phyloP scores from a whole-genome alignment of 2,113 vertebrate genomes.

The Caracal caracal region DNA sequence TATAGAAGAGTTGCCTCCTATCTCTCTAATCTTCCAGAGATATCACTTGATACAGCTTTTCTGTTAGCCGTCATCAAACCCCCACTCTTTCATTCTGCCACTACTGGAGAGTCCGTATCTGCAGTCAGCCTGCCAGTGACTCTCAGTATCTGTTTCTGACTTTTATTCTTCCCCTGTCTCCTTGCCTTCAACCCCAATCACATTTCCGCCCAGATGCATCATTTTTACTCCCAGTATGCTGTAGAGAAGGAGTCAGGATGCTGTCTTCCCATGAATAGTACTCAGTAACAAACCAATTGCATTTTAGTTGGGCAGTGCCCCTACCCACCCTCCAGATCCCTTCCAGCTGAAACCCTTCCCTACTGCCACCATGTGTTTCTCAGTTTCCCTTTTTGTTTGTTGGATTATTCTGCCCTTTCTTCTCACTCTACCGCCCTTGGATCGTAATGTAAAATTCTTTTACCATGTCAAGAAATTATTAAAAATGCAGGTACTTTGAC shows the following conservation, averaged over 20 bases:
- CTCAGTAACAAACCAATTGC: constrained; percentile 86
- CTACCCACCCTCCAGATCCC: background rate
- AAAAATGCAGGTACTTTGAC: constrained; percentile 87
- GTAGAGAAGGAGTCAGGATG: constrained; percentile 77
- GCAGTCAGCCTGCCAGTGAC: constrained; percentile 8
- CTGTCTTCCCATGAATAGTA: constrained; percentile 84
- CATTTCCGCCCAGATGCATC: constrained; percentile 38
- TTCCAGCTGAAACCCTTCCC: constrained; percentile 52
- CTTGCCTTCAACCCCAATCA: constrained; percentile 57
- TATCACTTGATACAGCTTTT: constrained; percentile 46
- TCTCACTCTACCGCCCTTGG: constrained; percentile 65
- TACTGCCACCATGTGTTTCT: constrained; percentile 79
- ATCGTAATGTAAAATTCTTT: constrained; percentile 86
- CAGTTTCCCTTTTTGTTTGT: constrained; percentile 78
- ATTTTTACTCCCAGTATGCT: background rate
- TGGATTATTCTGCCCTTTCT: constrained; percentile 73
- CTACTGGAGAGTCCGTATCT: background rate
- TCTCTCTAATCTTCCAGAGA: constrained; percentile 47
- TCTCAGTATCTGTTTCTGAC: background rate
- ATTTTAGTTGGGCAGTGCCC: constrained; percentile 74
- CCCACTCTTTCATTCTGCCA: background rate
- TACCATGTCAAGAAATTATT: constrained; percentile 87
- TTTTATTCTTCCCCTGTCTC: constrained; percentile 1
- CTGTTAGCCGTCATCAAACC: background rate
- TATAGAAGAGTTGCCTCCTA: constrained; percentile 61